Conservation (phyloP, 1,140 invertebrate genomes). For the Drosophila pruinosa region DNA sequence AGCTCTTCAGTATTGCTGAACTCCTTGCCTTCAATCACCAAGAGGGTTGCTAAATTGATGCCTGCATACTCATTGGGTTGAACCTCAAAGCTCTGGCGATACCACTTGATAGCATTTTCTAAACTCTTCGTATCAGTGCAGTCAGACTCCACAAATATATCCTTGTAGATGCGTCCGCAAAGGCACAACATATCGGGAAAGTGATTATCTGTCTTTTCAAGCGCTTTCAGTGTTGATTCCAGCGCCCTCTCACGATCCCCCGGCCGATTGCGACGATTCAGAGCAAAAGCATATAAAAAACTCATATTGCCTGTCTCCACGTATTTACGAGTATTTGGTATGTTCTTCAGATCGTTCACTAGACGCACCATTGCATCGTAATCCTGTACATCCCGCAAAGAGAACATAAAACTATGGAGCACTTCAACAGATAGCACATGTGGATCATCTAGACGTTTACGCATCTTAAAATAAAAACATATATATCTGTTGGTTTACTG, state of each 20-base stretch:
- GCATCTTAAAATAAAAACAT: constrained; percentile 86
- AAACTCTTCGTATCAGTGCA: constrained; percentile 95
- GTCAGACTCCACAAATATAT: constrained; percentile 98
- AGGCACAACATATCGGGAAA: constrained; percentile 99
- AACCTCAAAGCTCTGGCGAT: constrained; percentile 98
- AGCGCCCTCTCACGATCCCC: constrained; percentile 97
- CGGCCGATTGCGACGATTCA: constrained; percentile 96
- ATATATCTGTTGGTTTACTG: background rate
- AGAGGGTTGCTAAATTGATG: constrained; percentile 98
- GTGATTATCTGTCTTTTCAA: constrained; percentile 96
- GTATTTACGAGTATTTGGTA: constrained; percentile 95
- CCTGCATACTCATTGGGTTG: constrained; percentile 99
- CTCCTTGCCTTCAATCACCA: constrained; percentile 98
- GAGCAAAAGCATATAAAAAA: constrained; percentile 97
- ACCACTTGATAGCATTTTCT: constrained; percentile 98
- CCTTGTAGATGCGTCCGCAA: constrained; percentile 99
- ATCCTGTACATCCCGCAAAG: constrained; percentile 96
- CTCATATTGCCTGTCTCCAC: constrained; percentile 94
- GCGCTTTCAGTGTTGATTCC: constrained; percentile 93
- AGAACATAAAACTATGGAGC: constrained; percentile 95
- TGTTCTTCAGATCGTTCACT: constrained; percentile 96
- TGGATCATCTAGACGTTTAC: constrained; percentile 97
- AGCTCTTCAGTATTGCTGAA: constrained; percentile 95
- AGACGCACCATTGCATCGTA: constrained; percentile 99
- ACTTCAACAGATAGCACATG: constrained; percentile 97